phyloP scores from a whole-genome alignment of 2,888 invertebrate genomes.

The Eupithecia dodoneata region DNA sequence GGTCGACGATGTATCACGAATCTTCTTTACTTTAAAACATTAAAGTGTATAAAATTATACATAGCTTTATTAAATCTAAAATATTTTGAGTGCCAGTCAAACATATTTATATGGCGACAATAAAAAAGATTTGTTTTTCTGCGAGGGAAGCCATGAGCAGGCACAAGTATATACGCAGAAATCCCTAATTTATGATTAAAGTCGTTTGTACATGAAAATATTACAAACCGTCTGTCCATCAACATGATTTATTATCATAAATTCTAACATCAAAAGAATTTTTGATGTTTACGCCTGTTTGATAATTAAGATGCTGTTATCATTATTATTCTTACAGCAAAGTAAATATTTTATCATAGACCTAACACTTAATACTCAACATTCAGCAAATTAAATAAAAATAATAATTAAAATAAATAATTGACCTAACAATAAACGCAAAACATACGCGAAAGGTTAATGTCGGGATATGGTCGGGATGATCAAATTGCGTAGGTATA shows the following conservation, averaged over 20 bases:
- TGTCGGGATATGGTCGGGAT: too few relatives aligned
- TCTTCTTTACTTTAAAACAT: not conserved
- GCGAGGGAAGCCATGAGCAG: not conserved
- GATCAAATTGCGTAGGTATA: too few relatives aligned
- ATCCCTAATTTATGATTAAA: not conserved
- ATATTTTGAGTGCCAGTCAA: too few relatives aligned
- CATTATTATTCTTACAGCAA: not conserved
- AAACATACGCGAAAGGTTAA: too few relatives aligned
- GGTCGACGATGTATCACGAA: too few relatives aligned
- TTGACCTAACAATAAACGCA: too few relatives aligned
- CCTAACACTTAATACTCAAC: not conserved
- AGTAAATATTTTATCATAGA: not conserved
- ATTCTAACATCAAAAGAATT: conserved; percentile 4
- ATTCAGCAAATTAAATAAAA: too few relatives aligned
- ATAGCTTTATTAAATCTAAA: too few relatives aligned
- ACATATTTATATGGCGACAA: too few relatives aligned
- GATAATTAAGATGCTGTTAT: not conserved
- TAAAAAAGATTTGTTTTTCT: not conserved
- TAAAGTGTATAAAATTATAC: not conserved
- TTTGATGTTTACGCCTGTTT: not conserved
- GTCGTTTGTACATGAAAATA: not conserved
- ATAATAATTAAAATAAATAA: too few relatives aligned
- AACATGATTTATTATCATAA: not conserved
- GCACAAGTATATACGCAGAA: not conserved
- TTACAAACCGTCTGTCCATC: not conserved